Percentiles rank a stretch among this genome's conserved stretches.
Evolutionary conservation across 2,113 vertebrate genomes (phyloP).

Genomic region (Rynchops niger): DNA sequence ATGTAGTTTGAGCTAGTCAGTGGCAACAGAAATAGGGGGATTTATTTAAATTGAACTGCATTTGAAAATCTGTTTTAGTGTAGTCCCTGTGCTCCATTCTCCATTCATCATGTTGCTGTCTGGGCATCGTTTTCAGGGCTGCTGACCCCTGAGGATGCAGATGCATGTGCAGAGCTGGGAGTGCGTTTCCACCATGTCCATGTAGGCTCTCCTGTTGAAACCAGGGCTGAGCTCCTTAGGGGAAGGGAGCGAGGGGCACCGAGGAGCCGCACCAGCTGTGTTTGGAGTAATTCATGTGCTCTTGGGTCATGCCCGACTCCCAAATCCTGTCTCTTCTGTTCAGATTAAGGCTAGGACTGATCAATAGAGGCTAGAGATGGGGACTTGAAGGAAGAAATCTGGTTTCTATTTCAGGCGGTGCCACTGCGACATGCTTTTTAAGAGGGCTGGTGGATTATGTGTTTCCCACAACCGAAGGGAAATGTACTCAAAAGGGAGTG

Average conservation of each 20-base stretch:
- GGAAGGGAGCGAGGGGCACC: background rate
- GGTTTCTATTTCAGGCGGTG: background rate
- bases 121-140: background rate
- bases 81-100: background rate
- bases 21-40: background rate
- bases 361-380: background rate
- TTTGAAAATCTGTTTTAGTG: background rate
- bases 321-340: background rate
- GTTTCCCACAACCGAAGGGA: constrained; percentile 49
- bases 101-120: background rate
- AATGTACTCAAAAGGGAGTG: constrained; percentile 3
- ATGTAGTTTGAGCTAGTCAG: background rate
- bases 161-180: background rate
- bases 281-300: background rate
- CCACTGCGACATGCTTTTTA: background rate
- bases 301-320: background rate
- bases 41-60: background rate
- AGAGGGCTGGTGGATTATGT: background rate
- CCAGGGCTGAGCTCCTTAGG: background rate
- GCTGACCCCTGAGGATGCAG: background rate
- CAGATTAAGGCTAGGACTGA: background rate
- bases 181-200: background rate
- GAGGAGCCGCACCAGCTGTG: background rate
- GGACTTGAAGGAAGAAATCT: background rate
- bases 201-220: background rate